Evolutionary conservation across 1,140 invertebrate genomes (phyloP).

Genomic region (Caenorhabditis brenneri): DNA sequence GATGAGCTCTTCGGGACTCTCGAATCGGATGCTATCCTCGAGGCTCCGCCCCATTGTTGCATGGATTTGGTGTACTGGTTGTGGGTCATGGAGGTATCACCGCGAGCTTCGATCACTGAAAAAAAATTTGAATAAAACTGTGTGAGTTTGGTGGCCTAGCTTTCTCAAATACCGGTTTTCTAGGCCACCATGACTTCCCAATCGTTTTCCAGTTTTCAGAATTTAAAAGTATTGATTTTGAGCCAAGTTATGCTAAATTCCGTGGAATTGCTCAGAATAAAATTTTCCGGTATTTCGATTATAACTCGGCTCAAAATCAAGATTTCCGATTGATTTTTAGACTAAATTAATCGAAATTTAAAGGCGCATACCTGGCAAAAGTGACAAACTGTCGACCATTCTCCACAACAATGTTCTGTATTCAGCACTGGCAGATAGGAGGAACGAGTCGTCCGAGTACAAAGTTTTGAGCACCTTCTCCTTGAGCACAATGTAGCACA

Average conservation of each 20-base stretch:
- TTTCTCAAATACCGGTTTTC: too few species aligned
- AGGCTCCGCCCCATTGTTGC: slow-evolving; percentile 37
- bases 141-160: too few species aligned
- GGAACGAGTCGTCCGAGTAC: slow-evolving; percentile 63
- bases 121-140: not conserved
- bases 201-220: too few species aligned
- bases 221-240: too few species aligned
- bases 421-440: slow-evolving; percentile 63
- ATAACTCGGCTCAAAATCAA: too few species aligned
- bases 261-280: too few species aligned
- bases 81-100: not conserved
- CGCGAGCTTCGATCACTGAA: not conserved
- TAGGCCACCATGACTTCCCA: too few species aligned
- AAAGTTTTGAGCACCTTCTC: slow-evolving; percentile 62
- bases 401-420: slow-evolving; percentile 67
- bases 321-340: not conserved
- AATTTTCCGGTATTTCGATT: too few species aligned
- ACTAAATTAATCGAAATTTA: too few species aligned
- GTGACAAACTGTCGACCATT: slow-evolving; percentile 65
- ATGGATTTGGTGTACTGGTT: not conserved
- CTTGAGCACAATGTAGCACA: slow-evolving; percentile 69
- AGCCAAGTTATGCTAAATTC: too few species aligned
- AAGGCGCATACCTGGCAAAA: slow-evolving; percentile 61
- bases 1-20: slow-evolving; percentile 27
- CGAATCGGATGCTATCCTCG: slow-evolving; percentile 16